Conservation (phyloP, 2,888 invertebrate genomes). For the Dione juno region DNA sequence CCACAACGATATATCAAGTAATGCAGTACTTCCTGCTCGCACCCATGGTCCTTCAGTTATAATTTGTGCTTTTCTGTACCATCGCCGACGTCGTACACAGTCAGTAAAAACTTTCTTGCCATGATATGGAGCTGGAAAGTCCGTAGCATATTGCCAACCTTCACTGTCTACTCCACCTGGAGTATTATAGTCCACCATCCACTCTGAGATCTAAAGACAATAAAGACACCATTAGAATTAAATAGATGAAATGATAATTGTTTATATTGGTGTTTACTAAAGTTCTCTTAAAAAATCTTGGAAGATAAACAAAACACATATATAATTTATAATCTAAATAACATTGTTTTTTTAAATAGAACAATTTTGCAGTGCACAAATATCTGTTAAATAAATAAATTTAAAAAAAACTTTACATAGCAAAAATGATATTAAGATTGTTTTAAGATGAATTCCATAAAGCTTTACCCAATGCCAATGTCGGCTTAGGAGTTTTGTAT, state of each 20-base stretch:
- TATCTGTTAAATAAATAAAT: background rate
- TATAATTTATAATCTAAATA: background rate
- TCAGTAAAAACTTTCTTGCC: slow-evolving; percentile 93
- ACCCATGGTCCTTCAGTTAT: slow-evolving; percentile 94
- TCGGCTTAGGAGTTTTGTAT: slow-evolving; percentile 91
- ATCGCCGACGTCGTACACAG: slow-evolving; percentile 92
- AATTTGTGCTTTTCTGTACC: slow-evolving; percentile 92
- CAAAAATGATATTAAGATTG: background rate
- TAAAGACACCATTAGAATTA: slow-evolving; percentile 16
- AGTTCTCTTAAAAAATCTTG: background rate
- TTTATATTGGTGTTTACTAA: background rate
- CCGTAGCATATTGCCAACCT: slow-evolving; percentile 97
- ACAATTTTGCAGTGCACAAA: background rate
- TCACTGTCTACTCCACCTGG: slow-evolving; percentile 95
- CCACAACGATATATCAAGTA: slow-evolving; percentile 91
- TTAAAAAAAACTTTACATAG: background rate
- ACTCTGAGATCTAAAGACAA: slow-evolving; percentile 88
- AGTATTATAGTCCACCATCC: slow-evolving; percentile 95
- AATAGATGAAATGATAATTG: background rate
- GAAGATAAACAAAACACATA: background rate
- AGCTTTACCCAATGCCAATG: slow-evolving; percentile 93
- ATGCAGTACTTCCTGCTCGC: slow-evolving; percentile 92
- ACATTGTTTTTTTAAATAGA: background rate
- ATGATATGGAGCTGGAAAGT: slow-evolving; percentile 94
- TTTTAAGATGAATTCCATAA: background rate